These are phyloP conservation scores for Spea hammondii DNA, from an alignment of 2,797 vertebrate species.

Conservation along the genomic window DNA sequence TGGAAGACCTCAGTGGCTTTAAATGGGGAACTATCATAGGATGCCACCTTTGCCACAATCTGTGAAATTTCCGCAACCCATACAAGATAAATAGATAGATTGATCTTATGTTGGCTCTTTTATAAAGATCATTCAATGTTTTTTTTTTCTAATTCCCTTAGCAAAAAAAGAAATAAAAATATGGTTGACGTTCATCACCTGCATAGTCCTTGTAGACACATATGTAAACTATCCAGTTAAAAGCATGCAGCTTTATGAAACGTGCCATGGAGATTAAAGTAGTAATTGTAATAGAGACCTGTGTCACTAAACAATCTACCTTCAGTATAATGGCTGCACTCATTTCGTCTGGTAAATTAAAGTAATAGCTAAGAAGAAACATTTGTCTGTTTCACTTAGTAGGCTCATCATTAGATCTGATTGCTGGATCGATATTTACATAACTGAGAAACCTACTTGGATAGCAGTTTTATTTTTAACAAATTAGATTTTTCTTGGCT, in stretches of 20 bases:
- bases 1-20: no score
- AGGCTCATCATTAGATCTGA: constrained; percentile 63
- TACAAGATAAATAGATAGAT: no score
- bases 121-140: not conserved
- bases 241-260: constrained; percentile 22
- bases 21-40: no score
- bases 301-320: constrained; percentile 60
- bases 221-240: constrained; percentile 27
- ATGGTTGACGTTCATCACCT: constrained; percentile 1
- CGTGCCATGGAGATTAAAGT: constrained; percentile 35
- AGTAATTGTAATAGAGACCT: constrained; percentile 59
- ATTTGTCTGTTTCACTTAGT: constrained; percentile 66
- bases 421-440: constrained; percentile 66
- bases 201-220: not conserved
- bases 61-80: no score
- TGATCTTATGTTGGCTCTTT: no score
- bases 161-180: not conserved
- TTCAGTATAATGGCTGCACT: constrained; percentile 59
- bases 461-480: constrained; percentile 55
- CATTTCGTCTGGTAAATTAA: constrained; percentile 64
- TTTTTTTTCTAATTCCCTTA: not conserved
- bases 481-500: constrained; percentile 46
- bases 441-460: constrained; percentile 57
- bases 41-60: no score
- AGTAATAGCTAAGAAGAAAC: constrained; percentile 60